Percentiles rank a stretch among this genome's conserved stretches.
phyloP scores from a whole-genome alignment of 30 jellyfish, hydroid and myxozoan genomes.

The Hydractinia echinata region DNA sequence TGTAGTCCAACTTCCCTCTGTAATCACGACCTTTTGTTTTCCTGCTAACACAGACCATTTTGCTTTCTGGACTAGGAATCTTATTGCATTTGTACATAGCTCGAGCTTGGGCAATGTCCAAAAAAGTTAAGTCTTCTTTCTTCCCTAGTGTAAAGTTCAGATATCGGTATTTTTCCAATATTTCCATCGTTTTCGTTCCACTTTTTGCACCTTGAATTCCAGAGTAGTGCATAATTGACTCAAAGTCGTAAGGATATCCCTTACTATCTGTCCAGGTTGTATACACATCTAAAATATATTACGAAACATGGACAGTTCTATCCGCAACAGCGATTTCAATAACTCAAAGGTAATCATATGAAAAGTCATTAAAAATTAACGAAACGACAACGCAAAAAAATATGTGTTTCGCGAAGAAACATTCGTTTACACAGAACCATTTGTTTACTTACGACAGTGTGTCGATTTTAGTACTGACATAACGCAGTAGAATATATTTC shows the following conservation, averaged over 20 bases:
- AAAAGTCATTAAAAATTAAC: background rate
- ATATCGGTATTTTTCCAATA: constrained; percentile 29
- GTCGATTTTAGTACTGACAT: too few relatives aligned
- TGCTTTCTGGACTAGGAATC: constrained; percentile 42
- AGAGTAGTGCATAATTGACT: constrained; percentile 88
- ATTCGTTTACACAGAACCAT: too few relatives aligned
- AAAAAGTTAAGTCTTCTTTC: constrained; percentile 56
- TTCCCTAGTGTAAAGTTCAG: constrained; percentile 37
- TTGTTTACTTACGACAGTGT: too few relatives aligned
- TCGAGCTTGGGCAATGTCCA: constrained; percentile 78
- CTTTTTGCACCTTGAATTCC: constrained; percentile 49
- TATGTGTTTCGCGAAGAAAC: too few relatives aligned
- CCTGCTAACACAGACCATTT: constrained; percentile 25
- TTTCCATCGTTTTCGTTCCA: constrained; percentile 55
- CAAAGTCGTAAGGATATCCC: constrained; percentile 85
- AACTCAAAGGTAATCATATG: too few relatives aligned
- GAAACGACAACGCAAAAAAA: too few relatives aligned
- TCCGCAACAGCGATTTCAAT: background rate
- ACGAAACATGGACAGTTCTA: constrained; percentile 23
- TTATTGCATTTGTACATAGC: constrained; percentile 86
- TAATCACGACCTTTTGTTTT: too few relatives aligned
- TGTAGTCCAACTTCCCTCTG: constrained; percentile 73
- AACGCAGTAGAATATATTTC: too few relatives aligned
- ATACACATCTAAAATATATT: constrained; percentile 22
- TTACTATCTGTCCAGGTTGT: constrained; percentile 38